Percentiles rank a stretch among this genome's conserved stretches.
phyloP scores from a whole-genome alignment of 2,113 vertebrate species.

The Gorsachius goisagi region DNA sequence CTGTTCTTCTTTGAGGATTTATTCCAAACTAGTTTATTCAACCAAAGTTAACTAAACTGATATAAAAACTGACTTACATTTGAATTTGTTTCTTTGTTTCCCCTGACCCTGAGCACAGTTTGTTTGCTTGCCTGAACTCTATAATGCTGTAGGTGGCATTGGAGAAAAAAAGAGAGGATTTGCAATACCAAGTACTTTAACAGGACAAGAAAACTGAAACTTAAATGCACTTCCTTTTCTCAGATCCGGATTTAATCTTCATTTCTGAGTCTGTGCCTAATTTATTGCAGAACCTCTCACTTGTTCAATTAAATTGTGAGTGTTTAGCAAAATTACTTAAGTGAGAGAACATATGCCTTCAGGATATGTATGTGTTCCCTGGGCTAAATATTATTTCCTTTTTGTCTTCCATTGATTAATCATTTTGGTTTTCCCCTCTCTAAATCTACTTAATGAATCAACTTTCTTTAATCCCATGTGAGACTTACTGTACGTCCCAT shows the following conservation, averaged over 20 bases:
- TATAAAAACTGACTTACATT: background rate
- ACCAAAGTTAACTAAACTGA: background rate
- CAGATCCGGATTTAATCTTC: background rate
- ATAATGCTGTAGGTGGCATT: background rate
- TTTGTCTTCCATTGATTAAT: conserved; percentile 17
- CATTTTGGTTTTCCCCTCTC: conserved; percentile 4
- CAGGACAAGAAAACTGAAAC: background rate
- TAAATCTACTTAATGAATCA: conserved; percentile 34
- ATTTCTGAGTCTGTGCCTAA: background rate
- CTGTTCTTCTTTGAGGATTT: background rate
- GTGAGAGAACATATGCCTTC: conserved; percentile 8
- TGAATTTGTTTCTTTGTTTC: background rate
- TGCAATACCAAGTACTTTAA: background rate
- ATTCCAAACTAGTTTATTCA: background rate
- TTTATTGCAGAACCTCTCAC: conserved; percentile 23
- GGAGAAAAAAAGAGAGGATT: background rate
- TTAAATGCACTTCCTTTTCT: conserved; percentile 6
- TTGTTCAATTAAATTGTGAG: background rate
- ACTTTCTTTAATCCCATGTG: conserved; percentile 17
- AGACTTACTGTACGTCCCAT: background rate
- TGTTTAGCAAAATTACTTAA: background rate
- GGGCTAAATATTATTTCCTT: conserved; percentile 13
- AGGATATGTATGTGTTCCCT: background rate
- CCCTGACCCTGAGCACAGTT: background rate
- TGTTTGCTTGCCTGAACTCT: background rate